Percentiles rank a stretch among this genome's conserved stretches.
These are phyloP conservation scores for Pteronotus mesoamericanus DNA, from an alignment of 2,797 vertebrate species.

Conservation along the genomic window DNA sequence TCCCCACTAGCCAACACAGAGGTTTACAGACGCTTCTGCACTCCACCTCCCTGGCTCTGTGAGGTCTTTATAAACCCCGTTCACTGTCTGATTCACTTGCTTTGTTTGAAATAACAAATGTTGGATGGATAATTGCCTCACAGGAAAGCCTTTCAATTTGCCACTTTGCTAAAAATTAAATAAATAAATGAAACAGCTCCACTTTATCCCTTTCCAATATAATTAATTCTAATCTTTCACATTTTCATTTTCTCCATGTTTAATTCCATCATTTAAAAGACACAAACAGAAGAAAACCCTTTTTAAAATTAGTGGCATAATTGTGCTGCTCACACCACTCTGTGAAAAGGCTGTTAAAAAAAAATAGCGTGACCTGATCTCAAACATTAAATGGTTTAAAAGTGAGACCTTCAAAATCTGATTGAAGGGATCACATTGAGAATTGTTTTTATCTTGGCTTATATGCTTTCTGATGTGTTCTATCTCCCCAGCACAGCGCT, in stretches of 20 bases:
- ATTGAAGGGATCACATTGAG: slow-evolving; percentile 77
- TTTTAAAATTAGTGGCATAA: slow-evolving; percentile 75
- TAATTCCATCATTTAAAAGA: slow-evolving; percentile 77
- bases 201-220: slow-evolving; percentile 66
- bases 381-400: slow-evolving; percentile 78
- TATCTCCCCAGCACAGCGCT: slow-evolving; percentile 71
- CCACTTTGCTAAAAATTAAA: slow-evolving; percentile 56
- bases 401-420: slow-evolving; percentile 74
- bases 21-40: not conserved
- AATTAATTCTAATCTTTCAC: slow-evolving; percentile 72
- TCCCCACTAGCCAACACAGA: not conserved
- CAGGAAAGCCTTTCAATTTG: slow-evolving; percentile 49
- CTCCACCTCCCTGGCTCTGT: not conserved
- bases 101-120: slow-evolving; percentile 61
- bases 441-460: slow-evolving; percentile 78
- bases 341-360: slow-evolving; percentile 63
- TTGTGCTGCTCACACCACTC: slow-evolving; percentile 72
- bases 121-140: slow-evolving; percentile 56
- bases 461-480: slow-evolving; percentile 73
- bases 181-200: slow-evolving; percentile 30
- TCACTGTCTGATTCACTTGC: slow-evolving; percentile 46
- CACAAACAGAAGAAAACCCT: slow-evolving; percentile 73
- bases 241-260: slow-evolving; percentile 75
- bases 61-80: slow-evolving; percentile 42
- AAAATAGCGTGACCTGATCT: slow-evolving; percentile 63